Conservation (phyloP, 1,140 invertebrate species). For the Linepithema humile region DNA sequence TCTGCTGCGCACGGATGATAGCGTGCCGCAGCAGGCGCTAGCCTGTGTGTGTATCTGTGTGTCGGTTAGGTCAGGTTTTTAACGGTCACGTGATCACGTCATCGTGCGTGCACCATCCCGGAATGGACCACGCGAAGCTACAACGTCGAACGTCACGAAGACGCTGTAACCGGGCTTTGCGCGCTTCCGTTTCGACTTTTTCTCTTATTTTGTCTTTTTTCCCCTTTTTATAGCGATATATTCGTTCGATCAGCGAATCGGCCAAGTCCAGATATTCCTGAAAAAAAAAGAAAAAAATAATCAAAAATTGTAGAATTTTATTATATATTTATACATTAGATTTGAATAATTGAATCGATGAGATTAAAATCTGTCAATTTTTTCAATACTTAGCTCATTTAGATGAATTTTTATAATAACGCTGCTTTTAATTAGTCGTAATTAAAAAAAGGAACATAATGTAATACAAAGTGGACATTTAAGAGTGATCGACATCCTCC, state of each 20-base stretch:
- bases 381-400: neutral
- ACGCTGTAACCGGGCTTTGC: conserved; percentile 10
- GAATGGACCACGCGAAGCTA: conserved; percentile 78
- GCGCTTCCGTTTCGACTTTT: neutral
- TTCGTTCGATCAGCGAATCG: neutral
- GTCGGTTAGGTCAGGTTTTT: conserved; percentile 80
- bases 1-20: conserved; percentile 65
- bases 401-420: neutral
- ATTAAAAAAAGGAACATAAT: neutral
- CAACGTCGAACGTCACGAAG: conserved; percentile 66
- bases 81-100: conserved; percentile 81
- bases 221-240: neutral
- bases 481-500: conserved; percentile 7
- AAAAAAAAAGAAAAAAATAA: neutral
- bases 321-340: neutral
- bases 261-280: neutral
- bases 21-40: conserved; percentile 63
- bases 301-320: neutral
- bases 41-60: conserved; percentile 29
- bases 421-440: neutral
- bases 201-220: neutral
- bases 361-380: neutral
- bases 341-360: neutral
- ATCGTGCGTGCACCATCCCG: conserved; percentile 76
- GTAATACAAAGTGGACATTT: neutral